Conservation (phyloP, 2,888 invertebrate species). For the Dolomedes plantarius region DNA sequence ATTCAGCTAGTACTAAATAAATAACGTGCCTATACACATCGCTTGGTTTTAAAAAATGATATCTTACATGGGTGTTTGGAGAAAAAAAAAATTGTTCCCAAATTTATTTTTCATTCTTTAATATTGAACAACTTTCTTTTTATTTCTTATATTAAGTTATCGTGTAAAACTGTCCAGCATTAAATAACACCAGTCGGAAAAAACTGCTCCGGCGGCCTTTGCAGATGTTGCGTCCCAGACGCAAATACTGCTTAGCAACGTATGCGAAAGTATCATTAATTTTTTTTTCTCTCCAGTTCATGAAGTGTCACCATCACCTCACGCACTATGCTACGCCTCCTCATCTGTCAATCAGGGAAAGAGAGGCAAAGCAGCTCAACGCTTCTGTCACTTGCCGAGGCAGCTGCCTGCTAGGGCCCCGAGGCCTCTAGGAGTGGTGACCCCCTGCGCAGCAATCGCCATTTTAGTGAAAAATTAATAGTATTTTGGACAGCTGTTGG, state of each 20-base stretch:
- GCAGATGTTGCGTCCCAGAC: not conserved
- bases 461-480: conserved; percentile 62
- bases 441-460: conserved; percentile 26
- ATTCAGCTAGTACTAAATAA: too few relatives aligned
- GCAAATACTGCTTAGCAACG: conserved; percentile 13
- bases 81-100: too few relatives aligned
- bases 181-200: not conserved
- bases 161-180: not conserved
- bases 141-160: not conserved
- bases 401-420: conserved; percentile 31
- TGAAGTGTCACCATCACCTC: conserved; percentile 54
- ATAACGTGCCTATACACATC: too few relatives aligned
- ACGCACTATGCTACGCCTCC: conserved; percentile 56
- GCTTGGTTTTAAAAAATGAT: too few relatives aligned
- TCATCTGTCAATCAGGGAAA: conserved; percentile 49
- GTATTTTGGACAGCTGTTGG: conserved; percentile 31
- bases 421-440: conserved; percentile 48
- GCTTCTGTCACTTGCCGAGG: conserved; percentile 56
- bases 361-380: conserved; percentile 49
- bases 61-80: too few relatives aligned
- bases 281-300: conserved; percentile 53
- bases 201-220: not conserved
- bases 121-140: too few relatives aligned
- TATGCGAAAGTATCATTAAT: conserved; percentile 54
- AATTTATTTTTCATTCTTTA: too few relatives aligned